Base-by-base conservation (phyloP, 2,888 invertebrate genomes). In the Acronicta alni region DNA sequence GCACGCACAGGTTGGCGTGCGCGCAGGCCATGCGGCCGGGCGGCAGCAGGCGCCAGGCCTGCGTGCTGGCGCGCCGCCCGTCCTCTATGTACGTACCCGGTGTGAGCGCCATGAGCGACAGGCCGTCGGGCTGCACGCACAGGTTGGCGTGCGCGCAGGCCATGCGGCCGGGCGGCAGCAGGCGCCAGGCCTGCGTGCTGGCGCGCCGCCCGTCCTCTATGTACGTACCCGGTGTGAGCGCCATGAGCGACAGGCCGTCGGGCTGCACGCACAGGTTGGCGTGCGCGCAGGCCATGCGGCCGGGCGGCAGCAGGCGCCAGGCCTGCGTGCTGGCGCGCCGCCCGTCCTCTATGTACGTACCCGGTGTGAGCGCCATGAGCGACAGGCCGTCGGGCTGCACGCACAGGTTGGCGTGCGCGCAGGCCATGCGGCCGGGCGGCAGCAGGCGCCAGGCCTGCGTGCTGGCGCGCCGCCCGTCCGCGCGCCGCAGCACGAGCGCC, bases 321-420 rank as follows among this genome's bases (percentile, higher is more conserved):
- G 97, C 97, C 93, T 99, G 99, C 46, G 99, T 99, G 16, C 97
- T 96, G 57, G 96, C 95, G 69, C 99, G 95, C 44, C 98, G 96
- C 32, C 96, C 95, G 90, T 99, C 98, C 1, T 97, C 96, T 69
- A 98, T 96, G 48, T 98, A 95, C 44, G 58, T 80, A 79, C 94
- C 94, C 2, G 93, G 86, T 2, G 90, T 83, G 39, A 95, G 82
- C 20, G 96, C 96, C 82, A 95, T 95, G 72, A 96, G 94, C 76
- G 95, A 60, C n/a, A 67, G 72, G 0, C 75, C 94, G 63, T 94
- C 93, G 43, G 92, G 89, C 83, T 89, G 89, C 81, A 99, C 98
- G 92, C 97, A 98, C 95, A 99, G 96, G 90, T 97, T 97, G 76
- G 96, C 96, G 89, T 98, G 97, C 41, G 96, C 97, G 87, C 98